phyloP scores from a whole-genome alignment of 2,797 vertebrate species.

The Columba guinea region DNA sequence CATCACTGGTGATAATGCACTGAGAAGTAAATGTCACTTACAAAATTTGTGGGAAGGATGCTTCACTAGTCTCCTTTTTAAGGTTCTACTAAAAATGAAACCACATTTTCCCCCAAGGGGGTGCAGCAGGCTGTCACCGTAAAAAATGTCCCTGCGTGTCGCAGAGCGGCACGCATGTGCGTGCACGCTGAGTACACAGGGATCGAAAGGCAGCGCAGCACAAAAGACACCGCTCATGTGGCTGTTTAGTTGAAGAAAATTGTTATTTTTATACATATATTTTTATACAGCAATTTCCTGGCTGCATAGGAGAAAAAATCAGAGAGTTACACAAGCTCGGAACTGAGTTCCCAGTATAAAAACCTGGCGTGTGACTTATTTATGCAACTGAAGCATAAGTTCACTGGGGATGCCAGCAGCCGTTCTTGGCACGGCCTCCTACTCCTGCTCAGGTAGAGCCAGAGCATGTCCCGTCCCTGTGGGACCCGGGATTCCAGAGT shows the following conservation, averaged over 20 bases:
- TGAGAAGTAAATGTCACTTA: slow-evolving; percentile 43
- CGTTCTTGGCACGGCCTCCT: neutral
- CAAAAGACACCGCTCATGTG: neutral
- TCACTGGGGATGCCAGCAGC: accelerated
- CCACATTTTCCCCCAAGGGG: slow-evolving; percentile 28
- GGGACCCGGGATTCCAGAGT: neutral
- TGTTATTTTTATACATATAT: neutral
- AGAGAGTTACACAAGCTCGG: neutral
- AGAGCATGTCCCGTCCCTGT: neutral
- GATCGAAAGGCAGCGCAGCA: neutral
- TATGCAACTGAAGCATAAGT: neutral
- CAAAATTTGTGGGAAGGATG: slow-evolving; percentile 52
- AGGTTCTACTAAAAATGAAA: slow-evolving; percentile 69
- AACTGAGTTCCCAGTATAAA: neutral
- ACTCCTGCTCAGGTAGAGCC: neutral
- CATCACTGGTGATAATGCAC: neutral
- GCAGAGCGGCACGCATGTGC: neutral
- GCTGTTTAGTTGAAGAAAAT: neutral
- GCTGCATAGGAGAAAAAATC: neutral
- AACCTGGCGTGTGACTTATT: neutral
- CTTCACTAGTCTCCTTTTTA: slow-evolving; percentile 55
- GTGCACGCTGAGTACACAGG: neutral
- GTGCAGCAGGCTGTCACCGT: neutral
- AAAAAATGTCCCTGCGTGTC: slow-evolving; percentile 15
- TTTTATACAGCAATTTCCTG: neutral